Base-by-base conservation (phyloP, 2,888 invertebrate species). In the Cosmia pyralina region DNA sequence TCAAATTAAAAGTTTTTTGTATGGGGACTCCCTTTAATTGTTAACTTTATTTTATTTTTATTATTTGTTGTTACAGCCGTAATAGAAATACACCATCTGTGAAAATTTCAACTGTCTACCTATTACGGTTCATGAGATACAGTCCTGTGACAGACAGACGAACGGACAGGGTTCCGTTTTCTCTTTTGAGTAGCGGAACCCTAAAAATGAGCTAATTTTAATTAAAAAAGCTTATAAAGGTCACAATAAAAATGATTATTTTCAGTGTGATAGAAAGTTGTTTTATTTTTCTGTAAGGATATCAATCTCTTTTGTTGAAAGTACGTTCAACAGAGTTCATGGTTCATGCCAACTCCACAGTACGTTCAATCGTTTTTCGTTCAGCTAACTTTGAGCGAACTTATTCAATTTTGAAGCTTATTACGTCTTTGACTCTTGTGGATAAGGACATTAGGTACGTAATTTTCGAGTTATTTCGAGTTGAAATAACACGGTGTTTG, bases 341-440 rank as follows among this genome's bases (percentile, higher is more conserved):
- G 15, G 41, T 57, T 57, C 46, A 55, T 41, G 50, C 5, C 15
- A 50, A 73, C 38, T 65, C 44, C 50, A 48, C 48, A 62, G n/a
- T 50, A 72, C 41, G 55, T 62, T 83, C 58, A 46, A 28, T 68
- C 41, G 22, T 64, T 75, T 48, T 65, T 44, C 48, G 15, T 55
- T 75, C 22, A 41, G 58, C 72, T 55, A 79, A 85, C 71, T 83
- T 79, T 38, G 63, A 66, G 7, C 34, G 52, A 83, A 81, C 55
- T 85, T 77, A 81, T 81, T 73, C 19, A 79, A 77, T 83, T 76
- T 74, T 70, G 69, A 85, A 55, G 76, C 83, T 75, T 81, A 79
- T 77, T 74, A 77, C 48, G 59, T 64, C 46, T 77, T 71, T 69
- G 69, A 70, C 76, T 78, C 62, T 48, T 60, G 69, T 28, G 65